phyloP scores from a whole-genome alignment of 2,113 vertebrate genomes.

The Lycocorax pyrrhopterus region DNA sequence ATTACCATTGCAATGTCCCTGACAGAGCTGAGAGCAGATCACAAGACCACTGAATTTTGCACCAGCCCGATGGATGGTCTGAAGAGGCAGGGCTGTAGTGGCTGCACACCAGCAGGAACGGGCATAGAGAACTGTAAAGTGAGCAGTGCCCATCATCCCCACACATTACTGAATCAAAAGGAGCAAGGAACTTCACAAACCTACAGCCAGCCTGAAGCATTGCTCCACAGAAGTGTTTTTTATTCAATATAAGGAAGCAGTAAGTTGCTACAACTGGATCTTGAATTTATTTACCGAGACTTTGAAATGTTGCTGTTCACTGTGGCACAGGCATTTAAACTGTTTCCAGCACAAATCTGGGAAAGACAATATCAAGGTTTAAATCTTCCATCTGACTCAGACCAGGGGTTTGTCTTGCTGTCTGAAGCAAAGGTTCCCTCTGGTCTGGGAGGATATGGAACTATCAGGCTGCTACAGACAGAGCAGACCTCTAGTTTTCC shows the following conservation, averaged over 20 bases:
- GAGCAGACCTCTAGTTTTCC: not conserved
- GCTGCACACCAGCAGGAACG: not conserved
- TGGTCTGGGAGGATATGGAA: fast-evolving
- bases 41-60: not conserved
- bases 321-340: not conserved
- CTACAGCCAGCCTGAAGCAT: not conserved
- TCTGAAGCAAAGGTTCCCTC: not conserved
- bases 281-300: not conserved
- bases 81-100: not conserved
- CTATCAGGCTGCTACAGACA: not conserved
- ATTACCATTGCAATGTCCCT: not conserved
- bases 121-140: not conserved
- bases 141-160: not conserved
- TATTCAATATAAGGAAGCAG: not conserved
- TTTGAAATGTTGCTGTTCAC: not conserved
- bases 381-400: not conserved
- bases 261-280: not conserved
- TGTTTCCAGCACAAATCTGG: not conserved
- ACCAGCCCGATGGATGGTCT: fast-evolving
- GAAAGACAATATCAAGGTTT: not conserved
- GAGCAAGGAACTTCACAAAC: not conserved
- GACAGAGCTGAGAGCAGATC: not conserved
- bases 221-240: not conserved
- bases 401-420: not conserved
- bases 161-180: not conserved